A percentile compares a stretch with the other conserved stretches of the same genome.
These are phyloP conservation scores for Corvus moneduloides DNA, from an alignment of 2,113 vertebrate species.

Conservation along the genomic window DNA sequence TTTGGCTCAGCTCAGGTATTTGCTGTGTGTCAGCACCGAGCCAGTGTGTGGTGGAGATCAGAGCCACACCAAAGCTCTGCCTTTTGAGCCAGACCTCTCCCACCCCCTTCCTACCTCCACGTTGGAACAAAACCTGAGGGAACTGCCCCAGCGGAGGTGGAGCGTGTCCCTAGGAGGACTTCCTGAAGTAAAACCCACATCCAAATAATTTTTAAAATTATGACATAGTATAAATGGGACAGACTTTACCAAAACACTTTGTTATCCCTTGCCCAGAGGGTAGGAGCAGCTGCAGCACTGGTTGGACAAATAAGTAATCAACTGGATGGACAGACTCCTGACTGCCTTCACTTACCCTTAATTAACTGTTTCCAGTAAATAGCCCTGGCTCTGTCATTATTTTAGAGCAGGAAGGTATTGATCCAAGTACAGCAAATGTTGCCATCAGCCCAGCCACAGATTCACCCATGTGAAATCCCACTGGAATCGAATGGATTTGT, in stretches of 20 bases:
- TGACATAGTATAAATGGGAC: background rate
- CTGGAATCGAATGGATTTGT: background rate
- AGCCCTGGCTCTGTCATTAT: background rate
- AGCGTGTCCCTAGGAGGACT: background rate
- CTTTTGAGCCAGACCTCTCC: slow-evolving; percentile 26
- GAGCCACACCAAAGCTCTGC: background rate
- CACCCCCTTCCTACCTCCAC: background rate
- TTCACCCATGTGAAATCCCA: background rate
- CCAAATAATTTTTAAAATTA: accelerated
- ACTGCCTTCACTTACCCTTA: background rate
- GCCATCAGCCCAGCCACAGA: background rate
- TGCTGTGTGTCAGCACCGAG: background rate
- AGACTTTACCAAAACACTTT: background rate
- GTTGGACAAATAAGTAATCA: background rate
- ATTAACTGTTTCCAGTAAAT: background rate
- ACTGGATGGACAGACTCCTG: background rate
- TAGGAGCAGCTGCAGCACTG: background rate
- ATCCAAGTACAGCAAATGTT: background rate
- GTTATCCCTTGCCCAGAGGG: background rate
- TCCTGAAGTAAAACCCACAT: background rate
- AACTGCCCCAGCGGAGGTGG: background rate
- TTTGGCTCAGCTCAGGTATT: slow-evolving; percentile 36
- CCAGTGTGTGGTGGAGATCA: slow-evolving; percentile 21
- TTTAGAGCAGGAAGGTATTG: background rate
- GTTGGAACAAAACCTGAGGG: background rate